These are phyloP conservation scores for Bellardia pandia DNA, from an alignment of 2,888 invertebrate genomes.

Conservation along the genomic window DNA sequence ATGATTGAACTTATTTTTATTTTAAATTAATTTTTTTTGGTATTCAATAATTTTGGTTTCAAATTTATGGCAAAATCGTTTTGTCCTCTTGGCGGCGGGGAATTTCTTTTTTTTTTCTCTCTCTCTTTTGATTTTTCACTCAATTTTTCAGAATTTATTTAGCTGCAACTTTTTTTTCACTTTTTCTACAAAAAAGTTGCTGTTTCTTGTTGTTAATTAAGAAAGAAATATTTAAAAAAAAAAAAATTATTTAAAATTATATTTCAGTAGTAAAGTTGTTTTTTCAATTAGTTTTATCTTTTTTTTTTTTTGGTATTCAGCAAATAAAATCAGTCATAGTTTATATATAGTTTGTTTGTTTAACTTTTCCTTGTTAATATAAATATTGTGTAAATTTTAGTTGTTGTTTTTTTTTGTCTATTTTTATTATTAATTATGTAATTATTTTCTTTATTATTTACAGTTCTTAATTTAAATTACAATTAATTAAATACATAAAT, in stretches of 20 bases:
- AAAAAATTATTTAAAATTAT: conserved; percentile 34
- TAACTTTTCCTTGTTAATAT: conserved; percentile 35
- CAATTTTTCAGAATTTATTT: conserved; percentile 53
- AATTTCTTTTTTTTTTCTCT: conserved; percentile 2
- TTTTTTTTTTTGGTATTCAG: conserved; percentile 63
- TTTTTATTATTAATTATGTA: conserved; percentile 9
- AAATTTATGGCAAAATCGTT: conserved; percentile 62
- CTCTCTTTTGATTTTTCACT: conserved; percentile 62
- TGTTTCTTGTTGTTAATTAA: conserved; percentile 40
- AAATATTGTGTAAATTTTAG: conserved; percentile 13
- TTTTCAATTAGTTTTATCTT: background rate
- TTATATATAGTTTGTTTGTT: conserved; percentile 44
- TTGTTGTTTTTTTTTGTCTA: conserved; percentile 7
- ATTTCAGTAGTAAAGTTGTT: conserved; percentile 20
- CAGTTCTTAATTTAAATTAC: conserved; percentile 22
- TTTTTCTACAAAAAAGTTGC: conserved; percentile 64
- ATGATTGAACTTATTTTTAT: conserved; percentile 15
- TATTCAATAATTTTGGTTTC: conserved; percentile 15
- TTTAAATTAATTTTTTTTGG: conserved; percentile 6
- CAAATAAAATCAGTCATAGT: conserved; percentile 72
- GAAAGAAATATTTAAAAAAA: conserved; percentile 11
- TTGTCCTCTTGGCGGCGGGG: conserved; percentile 69
- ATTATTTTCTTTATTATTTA: conserved; percentile 60
- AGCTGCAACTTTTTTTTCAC: background rate
- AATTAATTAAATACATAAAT: conserved; percentile 21